Conservation (phyloP, 2,888 invertebrate species). For the Scrobipalpa atriplicella region DNA sequence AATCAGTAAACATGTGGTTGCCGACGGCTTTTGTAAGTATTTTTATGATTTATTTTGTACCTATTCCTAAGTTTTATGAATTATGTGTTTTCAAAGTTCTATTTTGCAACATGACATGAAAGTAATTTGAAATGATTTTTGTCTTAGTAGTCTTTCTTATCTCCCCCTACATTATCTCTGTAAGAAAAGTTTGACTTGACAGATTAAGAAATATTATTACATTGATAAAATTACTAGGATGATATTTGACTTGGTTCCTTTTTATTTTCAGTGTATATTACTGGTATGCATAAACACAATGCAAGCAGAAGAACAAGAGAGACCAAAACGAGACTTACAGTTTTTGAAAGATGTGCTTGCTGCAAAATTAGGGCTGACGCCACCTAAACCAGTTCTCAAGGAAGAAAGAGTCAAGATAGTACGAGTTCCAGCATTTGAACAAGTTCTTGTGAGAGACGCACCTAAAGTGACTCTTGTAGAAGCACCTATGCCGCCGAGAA, state of each 20-base stretch:
- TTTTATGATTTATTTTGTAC: not conserved
- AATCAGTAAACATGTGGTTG: conserved; percentile 38
- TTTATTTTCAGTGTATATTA: conserved; percentile 52
- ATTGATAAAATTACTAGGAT: not conserved
- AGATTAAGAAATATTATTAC: not conserved
- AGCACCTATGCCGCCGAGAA: conserved; percentile 31
- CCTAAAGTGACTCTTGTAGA: conserved; percentile 33
- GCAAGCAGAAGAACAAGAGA: conserved; percentile 36
- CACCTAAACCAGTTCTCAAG: conserved; percentile 3
- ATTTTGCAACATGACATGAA: too few species aligned
- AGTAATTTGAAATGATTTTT: too few species aligned
- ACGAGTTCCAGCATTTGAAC: conserved; percentile 45
- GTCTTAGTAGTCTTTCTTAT: too few species aligned
- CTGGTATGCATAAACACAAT: conserved; percentile 42
- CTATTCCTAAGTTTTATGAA: too few species aligned
- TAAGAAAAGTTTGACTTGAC: too few species aligned
- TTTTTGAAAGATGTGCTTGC: conserved; percentile 43
- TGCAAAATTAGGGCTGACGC: conserved; percentile 23
- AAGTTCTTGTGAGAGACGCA: conserved; percentile 45
- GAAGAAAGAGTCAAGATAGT: conserved; percentile 40
- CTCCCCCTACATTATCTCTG: too few species aligned
- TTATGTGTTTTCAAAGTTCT: too few species aligned
- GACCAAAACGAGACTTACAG: conserved; percentile 43
- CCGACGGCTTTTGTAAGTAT: conserved; percentile 38
- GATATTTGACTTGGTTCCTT: not conserved